These are phyloP conservation scores for Pteruthius melanotis DNA, from an alignment of 2,113 vertebrate genomes.

Conservation along the genomic window DNA sequence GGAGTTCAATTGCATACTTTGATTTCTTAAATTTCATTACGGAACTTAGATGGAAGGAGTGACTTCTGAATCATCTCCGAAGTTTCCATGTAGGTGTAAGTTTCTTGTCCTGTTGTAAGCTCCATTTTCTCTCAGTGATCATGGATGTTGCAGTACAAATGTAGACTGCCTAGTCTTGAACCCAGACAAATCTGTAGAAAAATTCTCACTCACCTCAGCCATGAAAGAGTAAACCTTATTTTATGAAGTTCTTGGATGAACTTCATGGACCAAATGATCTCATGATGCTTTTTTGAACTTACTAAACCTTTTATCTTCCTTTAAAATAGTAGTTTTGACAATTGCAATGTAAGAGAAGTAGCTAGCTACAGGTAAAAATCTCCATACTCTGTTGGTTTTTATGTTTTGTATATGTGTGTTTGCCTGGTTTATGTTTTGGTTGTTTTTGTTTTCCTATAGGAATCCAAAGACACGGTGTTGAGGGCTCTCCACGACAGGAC, in stretches of 20 bases:
- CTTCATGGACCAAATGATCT: not conserved
- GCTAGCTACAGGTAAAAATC: not conserved
- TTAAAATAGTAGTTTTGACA: not conserved
- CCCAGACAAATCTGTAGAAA: not conserved
- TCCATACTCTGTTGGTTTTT: not conserved
- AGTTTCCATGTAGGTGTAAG: not conserved
- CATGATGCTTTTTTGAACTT: not conserved
- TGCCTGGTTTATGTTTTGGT: not conserved
- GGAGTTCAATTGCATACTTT: not conserved
- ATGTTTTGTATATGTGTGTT: not conserved
- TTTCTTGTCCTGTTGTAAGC: not conserved
- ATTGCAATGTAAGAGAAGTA: not conserved
- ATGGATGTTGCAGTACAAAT: not conserved
- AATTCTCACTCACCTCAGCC: not conserved
- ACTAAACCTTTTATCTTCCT: not conserved
- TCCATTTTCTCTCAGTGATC: not conserved
- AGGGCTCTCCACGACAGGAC: constrained; percentile 2
- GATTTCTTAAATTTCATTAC: not conserved
- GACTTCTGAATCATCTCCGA: not conserved
- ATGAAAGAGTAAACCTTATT: not conserved
- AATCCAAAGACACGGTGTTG: constrained; percentile 33
- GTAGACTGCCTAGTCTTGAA: not conserved
- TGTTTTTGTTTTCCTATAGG: constrained; percentile 4
- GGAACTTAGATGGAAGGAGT: not conserved
- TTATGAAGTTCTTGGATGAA: not conserved